phyloP scores from a whole-genome alignment of 2,113 vertebrate species.

The Channa argus region DNA sequence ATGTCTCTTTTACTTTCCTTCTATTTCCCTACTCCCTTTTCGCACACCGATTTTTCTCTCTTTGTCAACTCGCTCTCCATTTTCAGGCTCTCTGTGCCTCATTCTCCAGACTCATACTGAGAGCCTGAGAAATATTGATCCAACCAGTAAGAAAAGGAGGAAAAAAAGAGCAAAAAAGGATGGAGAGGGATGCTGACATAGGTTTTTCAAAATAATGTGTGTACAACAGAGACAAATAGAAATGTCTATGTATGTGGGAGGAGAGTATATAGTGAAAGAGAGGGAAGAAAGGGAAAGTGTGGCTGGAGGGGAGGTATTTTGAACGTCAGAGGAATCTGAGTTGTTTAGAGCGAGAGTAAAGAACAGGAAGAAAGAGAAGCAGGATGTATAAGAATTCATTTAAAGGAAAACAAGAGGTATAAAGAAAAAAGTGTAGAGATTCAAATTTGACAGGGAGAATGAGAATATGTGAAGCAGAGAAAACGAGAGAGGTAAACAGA shows the following conservation, averaged over 20 bases:
- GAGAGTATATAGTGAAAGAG: background rate
- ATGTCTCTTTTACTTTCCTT: background rate
- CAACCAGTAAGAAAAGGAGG: constrained; percentile 17
- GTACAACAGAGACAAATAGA: background rate
- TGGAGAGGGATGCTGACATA: constrained; percentile 48
- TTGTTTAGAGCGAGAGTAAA: background rate
- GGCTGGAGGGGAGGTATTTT: background rate
- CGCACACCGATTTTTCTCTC: constrained; percentile 29
- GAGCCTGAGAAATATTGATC: constrained; percentile 52
- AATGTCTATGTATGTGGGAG: background rate
- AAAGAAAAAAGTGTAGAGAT: background rate
- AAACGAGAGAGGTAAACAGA: constrained; percentile 53
- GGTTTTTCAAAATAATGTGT: constrained; percentile 17
- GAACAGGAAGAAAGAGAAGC: background rate
- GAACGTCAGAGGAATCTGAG: background rate
- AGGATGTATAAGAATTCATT: background rate
- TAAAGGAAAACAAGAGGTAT: background rate
- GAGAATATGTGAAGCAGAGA: constrained; percentile 30
- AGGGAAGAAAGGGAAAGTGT: background rate
- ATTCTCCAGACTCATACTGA: constrained; percentile 46
- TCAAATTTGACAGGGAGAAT: constrained; percentile 20
- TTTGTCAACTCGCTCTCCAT: constrained; percentile 22
- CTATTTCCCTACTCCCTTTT: constrained; percentile 6
- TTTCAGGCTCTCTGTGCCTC: constrained; percentile 49
- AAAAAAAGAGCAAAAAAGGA: constrained; percentile 19